phyloP scores from a whole-genome alignment of 2,797 vertebrate genomes.

The Hephaestus fuliginosus region DNA sequence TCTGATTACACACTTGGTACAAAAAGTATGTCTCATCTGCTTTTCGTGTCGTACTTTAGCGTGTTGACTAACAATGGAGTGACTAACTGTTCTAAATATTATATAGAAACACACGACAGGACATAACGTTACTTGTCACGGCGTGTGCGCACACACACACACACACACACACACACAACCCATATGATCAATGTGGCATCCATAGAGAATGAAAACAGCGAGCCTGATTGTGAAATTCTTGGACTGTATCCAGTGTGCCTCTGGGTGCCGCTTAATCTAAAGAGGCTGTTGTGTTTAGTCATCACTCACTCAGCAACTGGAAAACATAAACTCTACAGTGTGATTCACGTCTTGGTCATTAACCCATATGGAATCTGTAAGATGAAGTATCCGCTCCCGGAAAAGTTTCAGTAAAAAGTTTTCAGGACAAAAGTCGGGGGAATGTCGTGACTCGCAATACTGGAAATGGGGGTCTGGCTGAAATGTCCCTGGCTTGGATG shows the following conservation, averaged over 20 bases:
- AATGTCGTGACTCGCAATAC: slow-evolving; percentile 65
- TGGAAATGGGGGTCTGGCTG: slow-evolving; percentile 51
- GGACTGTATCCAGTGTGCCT: slow-evolving; percentile 45
- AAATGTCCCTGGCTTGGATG: slow-evolving; percentile 68
- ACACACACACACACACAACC: slow-evolving; percentile 3
- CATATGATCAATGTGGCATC: slow-evolving; percentile 32
- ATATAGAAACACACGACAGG: slow-evolving; percentile 25
- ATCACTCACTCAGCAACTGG: slow-evolving; percentile 41
- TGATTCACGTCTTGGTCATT: slow-evolving; percentile 15
- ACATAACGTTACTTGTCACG: slow-evolving; percentile 32
- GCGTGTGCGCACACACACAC: background rate
- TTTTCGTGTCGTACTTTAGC: slow-evolving; percentile 19
- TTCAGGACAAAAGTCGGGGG: slow-evolving; percentile 30
- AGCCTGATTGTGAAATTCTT: slow-evolving; percentile 63
- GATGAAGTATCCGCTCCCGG: background rate
- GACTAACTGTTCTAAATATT: slow-evolving; percentile 40
- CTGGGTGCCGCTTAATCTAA: slow-evolving; percentile 19
- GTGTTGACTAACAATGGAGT: slow-evolving; percentile 46
- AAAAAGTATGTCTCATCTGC: slow-evolving; percentile 13
- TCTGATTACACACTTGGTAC: slow-evolving; percentile 16
- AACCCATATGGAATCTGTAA: background rate
- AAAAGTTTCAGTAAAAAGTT: slow-evolving; percentile 56
- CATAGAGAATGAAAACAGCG: slow-evolving; percentile 32
- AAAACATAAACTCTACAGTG: slow-evolving; percentile 15
- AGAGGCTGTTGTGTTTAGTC: slow-evolving; percentile 47